Conservation (phyloP, 2,113 vertebrate genomes). For the Petroica traversi region DNA sequence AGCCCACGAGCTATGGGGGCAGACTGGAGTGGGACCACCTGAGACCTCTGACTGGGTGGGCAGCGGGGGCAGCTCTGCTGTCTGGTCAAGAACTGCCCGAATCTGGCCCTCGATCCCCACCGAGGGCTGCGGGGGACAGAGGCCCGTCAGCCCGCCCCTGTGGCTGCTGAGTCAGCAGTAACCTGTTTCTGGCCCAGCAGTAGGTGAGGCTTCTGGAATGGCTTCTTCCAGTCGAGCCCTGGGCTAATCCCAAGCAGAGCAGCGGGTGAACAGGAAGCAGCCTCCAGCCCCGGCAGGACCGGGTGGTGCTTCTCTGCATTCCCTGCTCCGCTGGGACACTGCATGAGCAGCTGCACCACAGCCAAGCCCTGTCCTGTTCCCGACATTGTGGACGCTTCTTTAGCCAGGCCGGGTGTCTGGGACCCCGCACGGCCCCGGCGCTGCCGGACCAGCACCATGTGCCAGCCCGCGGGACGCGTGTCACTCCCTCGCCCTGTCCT, state of each 20-base stretch:
- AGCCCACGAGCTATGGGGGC: neutral
- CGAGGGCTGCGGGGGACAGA: neutral
- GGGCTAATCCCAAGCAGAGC: neutral
- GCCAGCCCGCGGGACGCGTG: neutral
- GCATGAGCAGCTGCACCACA: accelerated
- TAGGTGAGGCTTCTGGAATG: neutral
- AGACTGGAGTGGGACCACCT: accelerated
- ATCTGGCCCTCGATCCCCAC: neutral
- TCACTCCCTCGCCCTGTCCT: accelerated
- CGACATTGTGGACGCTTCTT: accelerated
- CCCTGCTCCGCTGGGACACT: neutral
- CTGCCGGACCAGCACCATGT: neutral
- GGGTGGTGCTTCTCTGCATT: neutral
- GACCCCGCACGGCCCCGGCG: accelerated
- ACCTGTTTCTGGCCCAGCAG: neutral
- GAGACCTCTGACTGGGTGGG: neutral
- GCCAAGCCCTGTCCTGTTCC: neutral
- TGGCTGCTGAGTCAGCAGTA: neutral
- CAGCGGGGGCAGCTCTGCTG: neutral
- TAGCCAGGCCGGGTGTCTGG: neutral
- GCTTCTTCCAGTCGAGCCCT: neutral
- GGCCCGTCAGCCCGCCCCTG: neutral
- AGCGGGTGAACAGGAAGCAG: neutral
- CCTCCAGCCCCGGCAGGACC: neutral
- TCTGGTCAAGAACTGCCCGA: neutral